phyloP scores from a whole-genome alignment of 1,140 invertebrate species.

The Brachionus asplanchnoidis region DNA sequence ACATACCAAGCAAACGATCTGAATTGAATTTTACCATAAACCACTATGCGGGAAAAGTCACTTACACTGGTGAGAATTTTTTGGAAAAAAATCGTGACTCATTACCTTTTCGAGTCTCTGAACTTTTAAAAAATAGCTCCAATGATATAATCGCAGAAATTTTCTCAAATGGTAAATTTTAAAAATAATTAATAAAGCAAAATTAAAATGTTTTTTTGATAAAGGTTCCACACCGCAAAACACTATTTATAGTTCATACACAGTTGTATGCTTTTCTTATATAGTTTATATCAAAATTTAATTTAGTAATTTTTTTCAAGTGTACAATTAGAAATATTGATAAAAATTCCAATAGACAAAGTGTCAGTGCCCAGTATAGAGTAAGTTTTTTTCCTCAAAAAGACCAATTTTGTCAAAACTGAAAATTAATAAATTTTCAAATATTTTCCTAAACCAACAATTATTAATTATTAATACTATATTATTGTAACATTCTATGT shows the following conservation, averaged over 20 bases:
- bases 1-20: conserved; percentile 49
- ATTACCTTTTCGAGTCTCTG: conserved; percentile 58
- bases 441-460: too few relatives aligned
- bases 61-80: conserved; percentile 65
- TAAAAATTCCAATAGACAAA: not conserved
- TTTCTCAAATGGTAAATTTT: not conserved
- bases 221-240: not conserved
- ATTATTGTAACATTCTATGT: too few relatives aligned
- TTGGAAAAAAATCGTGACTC: conserved; percentile 73
- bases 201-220: not conserved
- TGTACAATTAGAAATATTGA: conserved; percentile 8
- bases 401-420: too few relatives aligned
- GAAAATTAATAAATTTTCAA: too few relatives aligned
- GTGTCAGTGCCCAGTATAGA: conserved; percentile 33
- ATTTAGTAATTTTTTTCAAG: not conserved
- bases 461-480: too few relatives aligned
- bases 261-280: not conserved
- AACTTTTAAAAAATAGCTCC: conserved; percentile 12
- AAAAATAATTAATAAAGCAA: not conserved
- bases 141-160: conserved; percentile 17
- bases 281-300: not conserved
- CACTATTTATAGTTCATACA: conserved; percentile 1
- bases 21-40: conserved; percentile 65
- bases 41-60: conserved; percentile 69
- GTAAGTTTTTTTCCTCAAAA: not conserved